Evolutionary conservation across 1,140 invertebrate genomes (phyloP).

Genomic region (Elymnias hypermnestra): DNA sequence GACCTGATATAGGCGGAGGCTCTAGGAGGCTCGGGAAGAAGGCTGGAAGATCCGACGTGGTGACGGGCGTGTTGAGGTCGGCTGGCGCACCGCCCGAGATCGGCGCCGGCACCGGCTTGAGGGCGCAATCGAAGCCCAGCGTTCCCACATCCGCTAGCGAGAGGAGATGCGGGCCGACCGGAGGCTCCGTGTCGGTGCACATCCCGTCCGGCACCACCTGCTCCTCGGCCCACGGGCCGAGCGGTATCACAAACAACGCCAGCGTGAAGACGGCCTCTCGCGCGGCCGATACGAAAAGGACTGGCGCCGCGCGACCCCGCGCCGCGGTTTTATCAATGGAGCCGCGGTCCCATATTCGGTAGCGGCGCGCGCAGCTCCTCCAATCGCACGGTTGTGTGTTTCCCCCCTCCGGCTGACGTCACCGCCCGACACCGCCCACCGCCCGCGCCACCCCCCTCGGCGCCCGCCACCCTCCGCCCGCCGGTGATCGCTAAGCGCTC

Average conservation of each 20-base stretch:
- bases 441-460: conserved; percentile 53
- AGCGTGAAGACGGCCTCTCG: conserved; percentile 63
- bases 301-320: conserved; percentile 72
- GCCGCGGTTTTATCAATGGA: conserved; percentile 73
- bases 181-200: conserved; percentile 61
- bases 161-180: conserved; percentile 63
- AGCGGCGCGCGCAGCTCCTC: conserved; percentile 66
- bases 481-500: conserved; percentile 21
- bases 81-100: conserved; percentile 75
- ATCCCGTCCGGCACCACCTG: conserved; percentile 75
- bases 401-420: conserved; percentile 59
- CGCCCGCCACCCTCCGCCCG: conserved; percentile 28
- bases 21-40: conserved; percentile 81
- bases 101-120: conserved; percentile 85
- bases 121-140: conserved; percentile 61
- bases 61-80: conserved; percentile 69
- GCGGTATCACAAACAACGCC: conserved; percentile 70
- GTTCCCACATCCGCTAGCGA: conserved; percentile 61
- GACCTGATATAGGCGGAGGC: conserved; percentile 91
- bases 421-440: conserved; percentile 61
- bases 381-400: conserved; percentile 49
- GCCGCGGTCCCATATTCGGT: conserved; percentile 76
- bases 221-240: conserved; percentile 74
- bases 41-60: conserved; percentile 64
- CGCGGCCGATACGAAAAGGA: conserved; percentile 67